Conservation (phyloP, 2,888 invertebrate genomes). For the Diadegma fenestrale region DNA sequence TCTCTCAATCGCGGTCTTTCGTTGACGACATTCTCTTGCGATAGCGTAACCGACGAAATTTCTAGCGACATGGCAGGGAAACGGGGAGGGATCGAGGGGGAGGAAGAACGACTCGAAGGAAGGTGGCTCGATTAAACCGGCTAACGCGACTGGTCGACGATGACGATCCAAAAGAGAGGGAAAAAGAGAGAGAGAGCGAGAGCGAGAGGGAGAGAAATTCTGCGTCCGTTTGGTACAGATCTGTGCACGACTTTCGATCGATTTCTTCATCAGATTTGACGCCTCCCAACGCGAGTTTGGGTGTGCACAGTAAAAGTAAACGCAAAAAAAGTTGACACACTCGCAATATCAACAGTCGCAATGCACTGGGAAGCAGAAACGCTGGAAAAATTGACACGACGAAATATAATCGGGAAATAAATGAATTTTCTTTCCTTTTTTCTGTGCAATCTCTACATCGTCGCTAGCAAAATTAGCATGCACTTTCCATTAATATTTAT, state of each 20-base stretch:
- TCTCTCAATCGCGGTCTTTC: conserved; percentile 34
- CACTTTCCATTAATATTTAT: conserved; percentile 9
- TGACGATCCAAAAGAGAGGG: conserved; percentile 38
- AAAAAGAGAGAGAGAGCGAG: conserved; percentile 6
- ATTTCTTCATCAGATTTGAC: conserved; percentile 54
- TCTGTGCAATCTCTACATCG: not conserved
- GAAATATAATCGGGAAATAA: not conserved
- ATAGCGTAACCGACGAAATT: conserved; percentile 87
- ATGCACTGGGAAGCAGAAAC: not conserved
- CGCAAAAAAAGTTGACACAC: not conserved
- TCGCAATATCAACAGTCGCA: not conserved
- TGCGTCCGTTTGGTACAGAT: conserved; percentile 5
- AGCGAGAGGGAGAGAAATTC: conserved; percentile 18
- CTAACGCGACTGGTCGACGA: conserved; percentile 65
- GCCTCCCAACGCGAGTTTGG: conserved; percentile 10
- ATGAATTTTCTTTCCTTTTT: not conserved
- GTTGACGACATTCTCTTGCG: conserved; percentile 84
- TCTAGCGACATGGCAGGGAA: conserved; percentile 70
- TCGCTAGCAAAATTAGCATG: not conserved
- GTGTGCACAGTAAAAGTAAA: not conserved
- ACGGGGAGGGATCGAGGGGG: conserved; percentile 12
- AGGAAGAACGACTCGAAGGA: conserved; percentile 49
- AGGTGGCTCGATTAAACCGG: conserved; percentile 65
- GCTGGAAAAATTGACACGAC: not conserved
- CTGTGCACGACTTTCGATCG: conserved; percentile 50